Conservation (phyloP, 1,140 invertebrate species). For the Pogonus chalceus region DNA sequence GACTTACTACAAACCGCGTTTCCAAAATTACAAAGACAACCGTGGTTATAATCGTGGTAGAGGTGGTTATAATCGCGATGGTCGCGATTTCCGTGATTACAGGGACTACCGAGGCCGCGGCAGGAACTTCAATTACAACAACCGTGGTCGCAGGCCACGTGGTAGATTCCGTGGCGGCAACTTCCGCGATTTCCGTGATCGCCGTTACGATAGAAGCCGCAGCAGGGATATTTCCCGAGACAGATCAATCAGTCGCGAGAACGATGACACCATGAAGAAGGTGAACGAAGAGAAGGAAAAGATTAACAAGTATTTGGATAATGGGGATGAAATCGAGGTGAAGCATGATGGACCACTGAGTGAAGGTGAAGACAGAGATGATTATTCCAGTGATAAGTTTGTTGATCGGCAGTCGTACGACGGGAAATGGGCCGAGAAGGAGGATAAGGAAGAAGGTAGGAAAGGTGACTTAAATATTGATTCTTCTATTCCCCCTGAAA, state of each 20-base stretch:
- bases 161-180: constrained; percentile 33
- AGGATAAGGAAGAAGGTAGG: constrained; percentile 23
- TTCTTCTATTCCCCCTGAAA: constrained; percentile 25
- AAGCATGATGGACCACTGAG: constrained; percentile 55
- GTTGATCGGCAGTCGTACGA: constrained; percentile 47
- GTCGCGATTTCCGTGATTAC: constrained; percentile 43
- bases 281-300: constrained; percentile 49
- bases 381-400: constrained; percentile 41
- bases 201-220: constrained; percentile 33
- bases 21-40: constrained; percentile 46
- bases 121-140: constrained; percentile 29
- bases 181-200: constrained; percentile 47
- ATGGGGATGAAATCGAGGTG: constrained; percentile 39
- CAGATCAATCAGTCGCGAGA: constrained; percentile 32
- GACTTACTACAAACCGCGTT: constrained; percentile 64
- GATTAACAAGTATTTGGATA: constrained; percentile 48
- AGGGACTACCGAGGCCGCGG: constrained; percentile 24
- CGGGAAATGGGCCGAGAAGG: constrained; percentile 49
- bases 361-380: constrained; percentile 61
- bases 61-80: constrained; percentile 41
- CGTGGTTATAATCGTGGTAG: constrained; percentile 36
- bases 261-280: constrained; percentile 48
- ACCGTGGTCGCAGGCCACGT: constrained; percentile 22
- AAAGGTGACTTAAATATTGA: constrained; percentile 15
- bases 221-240: constrained; percentile 29